phyloP scores from a whole-genome alignment of 2,797 vertebrate genomes.

The Hipposideros larvatus region DNA sequence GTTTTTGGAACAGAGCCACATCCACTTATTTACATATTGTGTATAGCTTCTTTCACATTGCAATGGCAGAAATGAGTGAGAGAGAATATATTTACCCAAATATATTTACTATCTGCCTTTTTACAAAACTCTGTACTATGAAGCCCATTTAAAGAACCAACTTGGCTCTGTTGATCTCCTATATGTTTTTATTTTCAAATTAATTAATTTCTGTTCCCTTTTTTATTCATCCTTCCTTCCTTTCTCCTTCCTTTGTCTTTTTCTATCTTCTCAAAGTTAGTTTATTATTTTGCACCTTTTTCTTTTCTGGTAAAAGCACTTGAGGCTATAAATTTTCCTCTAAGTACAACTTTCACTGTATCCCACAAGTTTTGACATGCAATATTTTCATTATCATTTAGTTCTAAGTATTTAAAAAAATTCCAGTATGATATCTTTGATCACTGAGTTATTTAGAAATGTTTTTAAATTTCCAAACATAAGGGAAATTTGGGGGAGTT shows the following conservation, averaged over 20 bases:
- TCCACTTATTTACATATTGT: not conserved
- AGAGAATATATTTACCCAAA: not conserved
- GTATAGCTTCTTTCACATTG: not conserved
- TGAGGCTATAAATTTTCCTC: slow-evolving; percentile 66
- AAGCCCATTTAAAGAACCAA: not conserved
- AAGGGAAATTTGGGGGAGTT: slow-evolving; percentile 73
- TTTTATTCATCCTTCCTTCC: not conserved
- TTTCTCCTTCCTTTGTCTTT: not conserved
- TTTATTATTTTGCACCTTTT: slow-evolving; percentile 45
- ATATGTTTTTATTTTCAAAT: slow-evolving; percentile 34
- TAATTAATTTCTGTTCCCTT: slow-evolving; percentile 29
- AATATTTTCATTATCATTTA: slow-evolving; percentile 79
- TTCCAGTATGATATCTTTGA: slow-evolving; percentile 77
- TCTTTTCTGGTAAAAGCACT: slow-evolving; percentile 62
- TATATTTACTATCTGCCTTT: not conserved
- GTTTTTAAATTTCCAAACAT: slow-evolving; percentile 76
- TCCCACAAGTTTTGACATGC: slow-evolving; percentile 65
- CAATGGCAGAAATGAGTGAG: not conserved
- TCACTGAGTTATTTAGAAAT: slow-evolving; percentile 78
- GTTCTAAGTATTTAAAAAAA: slow-evolving; percentile 75
- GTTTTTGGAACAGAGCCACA: not conserved
- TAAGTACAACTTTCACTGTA: slow-evolving; percentile 63
- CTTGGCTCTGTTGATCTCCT: not conserved
- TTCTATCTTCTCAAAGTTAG: slow-evolving; percentile 40
- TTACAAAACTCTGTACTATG: not conserved